Evolutionary conservation across 2,797 vertebrate genomes (phyloP).

Genomic region (Neoniphon sammara): DNA sequence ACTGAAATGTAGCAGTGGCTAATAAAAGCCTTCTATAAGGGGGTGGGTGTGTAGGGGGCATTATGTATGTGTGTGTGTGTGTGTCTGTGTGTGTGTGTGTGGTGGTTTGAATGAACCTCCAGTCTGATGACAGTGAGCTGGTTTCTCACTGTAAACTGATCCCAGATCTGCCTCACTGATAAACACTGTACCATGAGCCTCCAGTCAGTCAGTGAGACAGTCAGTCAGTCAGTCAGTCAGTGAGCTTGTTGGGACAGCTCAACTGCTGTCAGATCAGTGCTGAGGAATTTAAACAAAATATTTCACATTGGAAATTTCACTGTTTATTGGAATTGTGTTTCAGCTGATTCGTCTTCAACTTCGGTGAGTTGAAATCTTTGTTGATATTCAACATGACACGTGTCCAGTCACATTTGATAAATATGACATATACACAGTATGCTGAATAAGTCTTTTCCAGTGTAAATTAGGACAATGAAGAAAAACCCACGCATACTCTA

Average conservation of each 20-base stretch:
- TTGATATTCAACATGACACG: too few species aligned
- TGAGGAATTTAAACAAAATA: too few species aligned
- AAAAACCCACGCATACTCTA: too few species aligned
- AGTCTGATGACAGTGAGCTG: slow-evolving; percentile 17
- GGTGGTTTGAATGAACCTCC: slow-evolving; percentile 8
- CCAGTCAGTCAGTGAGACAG: slow-evolving; percentile 22
- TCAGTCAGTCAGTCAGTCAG: slow-evolving; percentile 15
- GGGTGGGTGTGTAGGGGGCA: neutral
- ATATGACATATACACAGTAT: too few species aligned
- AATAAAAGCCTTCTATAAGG: too few species aligned
- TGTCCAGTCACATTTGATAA: too few species aligned
- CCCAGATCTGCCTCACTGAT: slow-evolving; percentile 35
- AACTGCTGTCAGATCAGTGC: slow-evolving; percentile 21
- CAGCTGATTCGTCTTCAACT: neutral
- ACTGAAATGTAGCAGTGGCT: neutral
- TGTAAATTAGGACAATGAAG: too few species aligned
- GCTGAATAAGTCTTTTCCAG: too few species aligned
- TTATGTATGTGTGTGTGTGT: neutral
- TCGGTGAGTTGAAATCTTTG: too few species aligned
- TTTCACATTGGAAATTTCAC: neutral
- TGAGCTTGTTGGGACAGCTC: slow-evolving; percentile 28
- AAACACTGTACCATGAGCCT: slow-evolving; percentile 19
- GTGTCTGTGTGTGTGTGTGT: neutral
- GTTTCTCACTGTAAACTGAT: slow-evolving; percentile 51
- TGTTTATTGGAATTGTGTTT: neutral